These are phyloP conservation scores for Drosophila recens DNA, from an alignment of 2,888 invertebrate species.

Conservation along the genomic window DNA sequence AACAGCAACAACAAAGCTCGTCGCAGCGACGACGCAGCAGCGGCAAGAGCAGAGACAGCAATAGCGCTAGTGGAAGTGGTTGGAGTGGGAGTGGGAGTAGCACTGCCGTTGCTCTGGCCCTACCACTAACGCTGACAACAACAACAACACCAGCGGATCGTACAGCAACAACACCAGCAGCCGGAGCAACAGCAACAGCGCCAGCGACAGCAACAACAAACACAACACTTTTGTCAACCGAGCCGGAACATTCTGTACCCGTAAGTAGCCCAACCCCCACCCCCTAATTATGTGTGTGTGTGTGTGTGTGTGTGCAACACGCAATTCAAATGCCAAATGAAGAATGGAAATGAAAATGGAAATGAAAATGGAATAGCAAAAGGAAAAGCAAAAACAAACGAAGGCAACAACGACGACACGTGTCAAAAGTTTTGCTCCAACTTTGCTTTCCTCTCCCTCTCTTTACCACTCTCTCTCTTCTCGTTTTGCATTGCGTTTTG, in stretches of 20 bases:
- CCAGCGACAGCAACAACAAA: slow-evolving; percentile 59
- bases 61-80: slow-evolving; percentile 56
- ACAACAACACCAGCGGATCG: slow-evolving; percentile 59
- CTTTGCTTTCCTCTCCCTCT: slow-evolving; percentile 24
- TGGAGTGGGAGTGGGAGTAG: slow-evolving; percentile 29
- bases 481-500: slow-evolving; percentile 40
- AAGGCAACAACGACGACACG: slow-evolving; percentile 56
- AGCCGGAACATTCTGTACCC: slow-evolving; percentile 86
- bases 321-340: slow-evolving; percentile 26
- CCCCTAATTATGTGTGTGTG: slow-evolving; percentile 2
- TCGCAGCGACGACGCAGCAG: slow-evolving; percentile 68
- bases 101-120: slow-evolving; percentile 84
- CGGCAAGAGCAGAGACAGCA: slow-evolving; percentile 35
- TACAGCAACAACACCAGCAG: slow-evolving; percentile 67
- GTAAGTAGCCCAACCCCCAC: slow-evolving; percentile 77
- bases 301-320: slow-evolving; percentile 5
- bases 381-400: slow-evolving; percentile 10
- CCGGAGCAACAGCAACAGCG: slow-evolving; percentile 75
- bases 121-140: slow-evolving; percentile 82
- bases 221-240: slow-evolving; percentile 84
- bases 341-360: slow-evolving; percentile 17
- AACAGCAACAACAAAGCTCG: slow-evolving; percentile 50
- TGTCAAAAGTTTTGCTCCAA: slow-evolving; percentile 66
- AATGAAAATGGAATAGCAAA: slow-evolving; percentile 16
- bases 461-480: neutral